phyloP scores from a whole-genome alignment of 1,140 invertebrate genomes.

The Panagrolaimus sp. region DNA sequence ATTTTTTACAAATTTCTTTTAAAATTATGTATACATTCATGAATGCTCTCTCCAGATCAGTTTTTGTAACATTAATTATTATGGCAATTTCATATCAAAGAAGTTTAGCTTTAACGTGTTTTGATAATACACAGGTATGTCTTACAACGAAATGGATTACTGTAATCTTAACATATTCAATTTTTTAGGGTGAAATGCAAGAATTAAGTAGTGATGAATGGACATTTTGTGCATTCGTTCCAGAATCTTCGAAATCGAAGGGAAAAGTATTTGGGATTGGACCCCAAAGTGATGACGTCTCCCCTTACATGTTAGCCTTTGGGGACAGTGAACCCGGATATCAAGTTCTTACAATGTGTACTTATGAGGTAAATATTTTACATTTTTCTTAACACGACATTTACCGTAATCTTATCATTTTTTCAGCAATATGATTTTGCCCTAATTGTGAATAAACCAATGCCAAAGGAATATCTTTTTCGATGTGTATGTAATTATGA shows the following conservation, averaged over 20 bases:
- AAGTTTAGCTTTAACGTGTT: slow-evolving; percentile 7
- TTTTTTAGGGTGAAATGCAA: slow-evolving; percentile 9
- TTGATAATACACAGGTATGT: slow-evolving; percentile 10
- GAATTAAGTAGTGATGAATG: neutral
- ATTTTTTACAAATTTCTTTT: too few species aligned
- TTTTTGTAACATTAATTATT: too few species aligned
- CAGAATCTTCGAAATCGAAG: neutral
- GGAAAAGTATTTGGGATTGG: slow-evolving; percentile 12
- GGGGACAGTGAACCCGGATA: neutral
- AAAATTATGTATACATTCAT: too few species aligned
- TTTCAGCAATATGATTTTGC: slow-evolving; percentile 18
- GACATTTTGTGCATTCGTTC: neutral
- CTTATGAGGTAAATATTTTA: neutral
- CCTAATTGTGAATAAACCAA: neutral
- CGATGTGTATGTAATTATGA: slow-evolving; percentile 20
- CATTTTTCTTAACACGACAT: neutral
- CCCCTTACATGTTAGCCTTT: neutral
- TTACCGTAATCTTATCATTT: neutral
- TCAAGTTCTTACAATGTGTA: slow-evolving; percentile 10
- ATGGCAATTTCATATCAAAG: neutral
- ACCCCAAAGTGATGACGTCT: neutral
- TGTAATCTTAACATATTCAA: neutral
- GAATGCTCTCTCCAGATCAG: too few species aligned
- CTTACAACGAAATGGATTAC: neutral
- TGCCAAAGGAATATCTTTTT: neutral